phyloP scores from a whole-genome alignment of 2,113 vertebrate species.

The Chionis minor region DNA sequence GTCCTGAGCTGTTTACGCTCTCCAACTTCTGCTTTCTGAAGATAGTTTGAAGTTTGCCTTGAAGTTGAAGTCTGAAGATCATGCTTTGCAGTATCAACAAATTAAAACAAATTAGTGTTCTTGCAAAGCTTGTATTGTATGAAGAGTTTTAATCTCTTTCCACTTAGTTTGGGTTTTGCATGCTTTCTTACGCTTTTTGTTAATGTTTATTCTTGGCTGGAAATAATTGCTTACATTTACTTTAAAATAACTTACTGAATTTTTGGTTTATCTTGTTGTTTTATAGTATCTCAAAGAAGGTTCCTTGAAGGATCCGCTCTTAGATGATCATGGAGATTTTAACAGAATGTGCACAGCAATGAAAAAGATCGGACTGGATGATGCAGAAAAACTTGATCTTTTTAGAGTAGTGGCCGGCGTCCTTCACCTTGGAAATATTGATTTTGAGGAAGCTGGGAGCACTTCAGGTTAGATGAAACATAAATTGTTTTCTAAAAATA shows the following conservation, averaged over 20 bases:
- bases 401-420: slow-evolving; percentile 97
- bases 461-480: slow-evolving; percentile 84
- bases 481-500: not conserved
- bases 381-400: slow-evolving; percentile 93
- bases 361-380: slow-evolving; percentile 96
- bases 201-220: not conserved
- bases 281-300: slow-evolving; percentile 88
- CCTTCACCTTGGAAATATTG: slow-evolving; percentile 94
- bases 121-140: not conserved
- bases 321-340: slow-evolving; percentile 95
- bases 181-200: slow-evolving; percentile 9
- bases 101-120: not conserved
- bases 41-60: not conserved
- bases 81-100: not conserved
- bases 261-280: slow-evolving; percentile 6
- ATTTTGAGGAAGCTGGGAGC: slow-evolving; percentile 97
- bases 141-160: not conserved
- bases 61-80: not conserved
- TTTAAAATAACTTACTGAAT: not conserved
- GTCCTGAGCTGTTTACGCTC: not conserved
- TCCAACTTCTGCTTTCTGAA: not conserved
- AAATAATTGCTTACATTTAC: not conserved
- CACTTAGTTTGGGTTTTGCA: not conserved
- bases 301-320: slow-evolving; percentile 91
- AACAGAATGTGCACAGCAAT: slow-evolving; percentile 93